Conservation (phyloP, 2,113 vertebrate species). For the Coryphaenoides rupestris region DNA sequence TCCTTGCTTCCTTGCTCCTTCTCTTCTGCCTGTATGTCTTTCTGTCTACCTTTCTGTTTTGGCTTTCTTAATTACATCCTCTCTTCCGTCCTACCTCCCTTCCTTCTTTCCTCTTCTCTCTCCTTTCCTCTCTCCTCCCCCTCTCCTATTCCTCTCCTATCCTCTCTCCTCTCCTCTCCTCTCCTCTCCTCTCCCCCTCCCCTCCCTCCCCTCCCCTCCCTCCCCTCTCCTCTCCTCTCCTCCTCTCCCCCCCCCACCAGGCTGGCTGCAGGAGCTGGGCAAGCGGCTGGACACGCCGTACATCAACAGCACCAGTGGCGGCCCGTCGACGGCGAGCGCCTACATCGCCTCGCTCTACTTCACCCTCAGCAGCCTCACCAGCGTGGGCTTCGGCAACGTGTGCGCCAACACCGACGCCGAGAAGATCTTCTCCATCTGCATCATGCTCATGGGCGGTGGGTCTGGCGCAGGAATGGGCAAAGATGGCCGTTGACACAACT, state of each 20-base stretch:
- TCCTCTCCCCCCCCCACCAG: conserved; percentile 54
- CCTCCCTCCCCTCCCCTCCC: background rate
- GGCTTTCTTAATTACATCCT: too few relatives aligned
- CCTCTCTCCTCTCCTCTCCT: background rate
- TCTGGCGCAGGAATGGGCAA: background rate
- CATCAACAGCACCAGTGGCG: conserved; percentile 83
- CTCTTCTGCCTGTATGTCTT: too few relatives aligned
- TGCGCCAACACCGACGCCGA: conserved; percentile 92
- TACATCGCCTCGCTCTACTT: conserved; percentile 97
- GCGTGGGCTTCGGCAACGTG: conserved; percentile 94
- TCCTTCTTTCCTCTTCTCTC: background rate
- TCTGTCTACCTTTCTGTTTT: background rate
- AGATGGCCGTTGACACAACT: background rate
- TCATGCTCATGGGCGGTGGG: conserved; percentile 96
- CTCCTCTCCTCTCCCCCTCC: conserved; percentile 8
- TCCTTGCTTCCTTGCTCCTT: too few relatives aligned
- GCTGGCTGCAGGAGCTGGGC: conserved; percentile 92
- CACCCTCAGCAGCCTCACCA: conserved; percentile 96
- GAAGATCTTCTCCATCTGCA: conserved; percentile 97
- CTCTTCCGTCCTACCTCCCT: background rate
- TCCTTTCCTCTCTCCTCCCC: background rate
- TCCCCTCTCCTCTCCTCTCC: background rate
- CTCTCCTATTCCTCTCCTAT: too few relatives aligned
- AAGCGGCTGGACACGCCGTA: conserved; percentile 90
- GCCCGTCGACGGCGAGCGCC: conserved; percentile 86